Base-by-base conservation (phyloP, 2,797 vertebrate genomes). In the Siniperca scherzeri region DNA sequence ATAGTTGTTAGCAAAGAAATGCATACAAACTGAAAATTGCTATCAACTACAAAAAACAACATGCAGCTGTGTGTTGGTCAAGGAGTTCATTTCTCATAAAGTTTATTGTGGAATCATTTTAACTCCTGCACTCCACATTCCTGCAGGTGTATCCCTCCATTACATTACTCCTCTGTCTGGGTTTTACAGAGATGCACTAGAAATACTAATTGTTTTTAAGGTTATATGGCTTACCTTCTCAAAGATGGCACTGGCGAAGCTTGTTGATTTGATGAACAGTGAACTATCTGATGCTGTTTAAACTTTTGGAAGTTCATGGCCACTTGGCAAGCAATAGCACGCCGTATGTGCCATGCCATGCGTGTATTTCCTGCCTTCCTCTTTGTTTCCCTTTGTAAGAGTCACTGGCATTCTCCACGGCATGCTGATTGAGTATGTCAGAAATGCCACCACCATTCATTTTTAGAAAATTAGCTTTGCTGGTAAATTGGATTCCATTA, bases 401-500 rank as follows among this genome's bases (percentile, higher is more conserved):
- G 33, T 65, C 16, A 1, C n/a, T 48, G 25, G 22, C 7, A 2
- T 21, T 68, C 65, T 55, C 12, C 3, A n/a, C 14, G 10, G 30
- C 56, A 36, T 44, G 40, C 46, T 74, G 50, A 75, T 48, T 55
- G 5, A 60, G 38, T 78, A 50, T 7, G 21, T 56, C 71, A 48
- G 56, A 76, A n/a, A 75, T 42, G 36, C 22, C 8, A 22, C 14
- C 25, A 12, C 12, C 27, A 44, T 66, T 66, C 2, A 27, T 57
- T 50, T 56, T 65, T n/a, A 7, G 27, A 67, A 56, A 62, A 61
- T 70, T 4, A 5, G 33, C 77, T 78, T 74, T 61, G 12, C 5
- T 60, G 19, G 7, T 80, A 27, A 74, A 67, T 59, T 79, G 4
- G 27, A 55, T 80, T 67, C 40, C 30, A 59, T 81, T 69, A 65